A percentile compares a stretch with the other conserved stretches of the same genome.
Conservation (phyloP, 2,113 vertebrate species). For the Cryptomyrus ogoouensis region DNA sequence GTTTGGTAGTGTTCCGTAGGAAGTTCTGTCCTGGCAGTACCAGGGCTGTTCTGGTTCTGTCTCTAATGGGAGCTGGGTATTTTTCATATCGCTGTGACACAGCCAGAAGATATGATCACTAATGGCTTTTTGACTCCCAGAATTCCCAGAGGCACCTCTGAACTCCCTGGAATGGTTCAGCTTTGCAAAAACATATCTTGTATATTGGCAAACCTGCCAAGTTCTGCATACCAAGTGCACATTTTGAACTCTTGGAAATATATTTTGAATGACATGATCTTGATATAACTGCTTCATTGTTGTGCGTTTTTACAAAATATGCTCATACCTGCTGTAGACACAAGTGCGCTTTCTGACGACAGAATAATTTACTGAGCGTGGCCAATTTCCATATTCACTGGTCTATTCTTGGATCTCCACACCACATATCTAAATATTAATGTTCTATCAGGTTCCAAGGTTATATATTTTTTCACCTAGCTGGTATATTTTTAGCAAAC, state of each 20-base stretch:
- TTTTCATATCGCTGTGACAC: not conserved
- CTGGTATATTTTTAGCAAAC: not conserved
- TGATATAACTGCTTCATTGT: not conserved
- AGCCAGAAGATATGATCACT: not conserved
- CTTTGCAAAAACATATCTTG: not conserved
- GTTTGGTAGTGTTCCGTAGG: not conserved
- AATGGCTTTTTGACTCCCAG: not conserved
- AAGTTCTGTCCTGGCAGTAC: not conserved
- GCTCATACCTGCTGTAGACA: not conserved
- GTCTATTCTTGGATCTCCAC: not conserved
- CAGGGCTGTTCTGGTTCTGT: not conserved
- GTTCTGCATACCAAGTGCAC: not conserved
- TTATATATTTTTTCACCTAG: not conserved
- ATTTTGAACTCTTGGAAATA: not conserved
- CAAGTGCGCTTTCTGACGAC: not conserved
- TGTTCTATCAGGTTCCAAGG: not conserved
- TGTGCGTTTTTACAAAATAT: not conserved
- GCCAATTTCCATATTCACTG: not conserved
- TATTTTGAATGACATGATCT: not conserved
- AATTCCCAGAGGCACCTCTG: not conserved
- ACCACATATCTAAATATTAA: not conserved
- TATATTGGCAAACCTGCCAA: not conserved
- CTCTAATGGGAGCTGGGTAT: not conserved
- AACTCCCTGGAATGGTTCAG: not conserved
- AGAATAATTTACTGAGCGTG: not conserved